Evolutionary conservation across 2,888 invertebrate genomes (phyloP).

Genomic region (Ichneumoninae sp.): DNA sequence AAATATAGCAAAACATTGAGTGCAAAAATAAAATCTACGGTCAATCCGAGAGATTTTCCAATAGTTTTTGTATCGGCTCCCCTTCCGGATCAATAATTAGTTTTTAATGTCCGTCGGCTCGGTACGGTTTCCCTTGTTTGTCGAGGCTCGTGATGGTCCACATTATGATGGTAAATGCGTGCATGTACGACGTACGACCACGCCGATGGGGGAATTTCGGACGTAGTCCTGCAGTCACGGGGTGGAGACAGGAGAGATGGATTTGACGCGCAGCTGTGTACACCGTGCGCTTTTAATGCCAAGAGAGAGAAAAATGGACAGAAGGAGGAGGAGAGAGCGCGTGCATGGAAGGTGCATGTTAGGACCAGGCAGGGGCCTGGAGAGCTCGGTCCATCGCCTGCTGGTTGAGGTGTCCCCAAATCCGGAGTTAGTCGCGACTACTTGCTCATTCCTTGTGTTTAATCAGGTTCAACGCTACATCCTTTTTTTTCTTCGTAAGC

Average conservation of each 20-base stretch:
- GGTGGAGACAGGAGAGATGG: constrained; percentile 77
- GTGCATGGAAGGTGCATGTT: constrained; percentile 50
- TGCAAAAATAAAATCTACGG: not conserved
- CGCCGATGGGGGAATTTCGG: constrained; percentile 68
- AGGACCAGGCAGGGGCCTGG: constrained; percentile 6
- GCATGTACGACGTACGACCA: constrained; percentile 29
- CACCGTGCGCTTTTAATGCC: constrained; percentile 79
- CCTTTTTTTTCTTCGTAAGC: constrained; percentile 38
- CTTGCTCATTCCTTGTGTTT: constrained; percentile 63
- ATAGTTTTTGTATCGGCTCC: not conserved
- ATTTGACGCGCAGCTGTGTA: constrained; percentile 84
- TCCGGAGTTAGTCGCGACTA: constrained; percentile 74
- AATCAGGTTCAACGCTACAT: constrained; percentile 52
- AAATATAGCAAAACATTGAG: not conserved
- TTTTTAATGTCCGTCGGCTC: constrained; percentile 73
- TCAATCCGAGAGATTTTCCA: not conserved
- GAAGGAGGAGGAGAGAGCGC: not conserved
- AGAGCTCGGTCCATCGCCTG: constrained; percentile 72
- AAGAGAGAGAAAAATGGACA: constrained; percentile 53
- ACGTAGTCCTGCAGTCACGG: constrained; percentile 71
- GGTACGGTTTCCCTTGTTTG: constrained; percentile 57
- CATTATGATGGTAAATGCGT: constrained; percentile 25
- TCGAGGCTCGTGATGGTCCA: constrained; percentile 37
- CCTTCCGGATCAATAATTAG: constrained; percentile 76
- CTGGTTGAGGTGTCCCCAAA: constrained; percentile 81